A percentile compares a stretch with the other conserved stretches of the same genome.
phyloP scores from a whole-genome alignment of 1,140 invertebrate genomes.

The Fopius arisanus region DNA sequence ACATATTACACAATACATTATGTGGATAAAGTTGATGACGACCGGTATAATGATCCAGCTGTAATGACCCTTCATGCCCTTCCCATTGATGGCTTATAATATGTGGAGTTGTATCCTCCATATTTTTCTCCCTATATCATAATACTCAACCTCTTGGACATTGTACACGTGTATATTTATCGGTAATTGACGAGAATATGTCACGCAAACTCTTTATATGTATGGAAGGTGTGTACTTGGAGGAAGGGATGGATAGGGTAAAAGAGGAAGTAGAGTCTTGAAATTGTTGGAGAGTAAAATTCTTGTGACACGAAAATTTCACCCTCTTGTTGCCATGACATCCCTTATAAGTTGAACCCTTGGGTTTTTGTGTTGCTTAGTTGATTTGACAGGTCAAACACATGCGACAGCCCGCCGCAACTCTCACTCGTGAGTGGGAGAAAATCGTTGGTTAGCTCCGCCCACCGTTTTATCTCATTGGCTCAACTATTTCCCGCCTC shows the following conservation, averaged over 20 bases:
- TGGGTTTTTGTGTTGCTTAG: slow-evolving; percentile 6
- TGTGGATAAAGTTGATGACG: slow-evolving; percentile 25
- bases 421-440: neutral
- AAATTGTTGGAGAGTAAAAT: neutral
- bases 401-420: neutral
- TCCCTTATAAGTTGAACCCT: neutral
- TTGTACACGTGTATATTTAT: slow-evolving; percentile 50
- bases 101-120: neutral
- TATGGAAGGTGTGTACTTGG: neutral
- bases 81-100: neutral
- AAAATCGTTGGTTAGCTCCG: slow-evolving; percentile 16
- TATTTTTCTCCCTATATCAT: slow-evolving; percentile 38
- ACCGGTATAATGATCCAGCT: slow-evolving; percentile 23
- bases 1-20: neutral
- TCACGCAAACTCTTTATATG: slow-evolving; percentile 44
- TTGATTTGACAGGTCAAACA: neutral
- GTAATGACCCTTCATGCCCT: slow-evolving; percentile 5
- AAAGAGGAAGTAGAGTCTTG: neutral
- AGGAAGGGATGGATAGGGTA: neutral
- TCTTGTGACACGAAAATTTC: neutral
- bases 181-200: slow-evolving; percentile 55
- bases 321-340: slow-evolving; percentile 4
- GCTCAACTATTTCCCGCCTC: slow-evolving; percentile 12
- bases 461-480: slow-evolving; percentile 16
- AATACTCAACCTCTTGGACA: slow-evolving; percentile 46